Conservation (phyloP, 2,113 vertebrate genomes). For the Oreocharis arfaki region DNA sequence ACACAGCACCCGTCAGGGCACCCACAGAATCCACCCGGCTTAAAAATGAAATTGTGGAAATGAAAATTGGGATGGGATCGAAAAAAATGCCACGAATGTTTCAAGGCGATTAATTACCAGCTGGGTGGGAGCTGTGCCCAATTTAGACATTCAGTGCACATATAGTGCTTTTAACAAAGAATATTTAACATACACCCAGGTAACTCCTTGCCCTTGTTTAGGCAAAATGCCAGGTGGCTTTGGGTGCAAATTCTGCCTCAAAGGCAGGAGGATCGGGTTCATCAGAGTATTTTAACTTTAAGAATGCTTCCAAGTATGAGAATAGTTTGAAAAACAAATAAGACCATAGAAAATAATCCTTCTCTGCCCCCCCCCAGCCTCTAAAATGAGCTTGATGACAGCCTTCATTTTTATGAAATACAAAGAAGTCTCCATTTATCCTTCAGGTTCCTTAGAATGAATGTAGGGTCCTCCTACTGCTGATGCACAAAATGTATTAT, state of each 20-base stretch:
- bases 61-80: not conserved
- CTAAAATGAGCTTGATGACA: slow-evolving; percentile 31
- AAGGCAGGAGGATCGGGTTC: not conserved
- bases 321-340: slow-evolving; percentile 36
- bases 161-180: slow-evolving; percentile 46
- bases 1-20: not conserved
- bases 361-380: not conserved
- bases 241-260: not conserved
- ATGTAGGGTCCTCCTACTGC: slow-evolving; percentile 78
- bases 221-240: slow-evolving; percentile 37
- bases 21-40: not conserved
- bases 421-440: slow-evolving; percentile 67
- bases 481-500: slow-evolving; percentile 92
- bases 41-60: not conserved
- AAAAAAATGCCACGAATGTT: slow-evolving; percentile 1
- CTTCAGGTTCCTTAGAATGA: slow-evolving; percentile 72
- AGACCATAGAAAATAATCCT: not conserved
- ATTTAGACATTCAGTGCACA: not conserved
- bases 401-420: slow-evolving; percentile 69
- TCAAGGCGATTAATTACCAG: slow-evolving; percentile 19
- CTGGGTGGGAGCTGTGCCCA: slow-evolving; percentile 11
- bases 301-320: slow-evolving; percentile 16
- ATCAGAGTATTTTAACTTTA: slow-evolving; percentile 39
- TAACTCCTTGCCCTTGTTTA: not conserved
- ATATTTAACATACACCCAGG: not conserved